Evolutionary conservation across 2,797 vertebrate genomes (phyloP).

Genomic region (Phyllotis vaccarum): DNA sequence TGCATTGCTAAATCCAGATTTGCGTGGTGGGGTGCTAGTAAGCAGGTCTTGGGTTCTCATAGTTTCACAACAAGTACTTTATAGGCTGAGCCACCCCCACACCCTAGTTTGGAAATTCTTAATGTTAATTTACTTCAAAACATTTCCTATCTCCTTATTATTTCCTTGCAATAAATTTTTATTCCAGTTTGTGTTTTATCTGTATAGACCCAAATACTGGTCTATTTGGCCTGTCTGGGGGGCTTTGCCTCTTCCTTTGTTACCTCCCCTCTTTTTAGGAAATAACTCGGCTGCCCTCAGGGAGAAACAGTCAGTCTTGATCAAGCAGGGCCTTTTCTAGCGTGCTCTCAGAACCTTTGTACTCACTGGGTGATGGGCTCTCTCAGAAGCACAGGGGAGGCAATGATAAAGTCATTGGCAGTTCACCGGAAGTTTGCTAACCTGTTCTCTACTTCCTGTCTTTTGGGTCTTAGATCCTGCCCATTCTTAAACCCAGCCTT

Average conservation of each 20-base stretch:
- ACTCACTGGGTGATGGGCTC: background rate
- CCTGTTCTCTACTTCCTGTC: background rate
- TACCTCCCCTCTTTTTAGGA: background rate
- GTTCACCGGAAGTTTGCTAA: background rate
- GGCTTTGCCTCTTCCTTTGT: background rate
- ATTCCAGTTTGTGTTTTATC: slow-evolving; percentile 10
- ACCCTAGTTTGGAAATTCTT: slow-evolving; percentile 18
- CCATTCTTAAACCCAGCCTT: background rate
- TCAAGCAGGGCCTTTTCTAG: background rate
- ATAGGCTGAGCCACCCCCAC: too few species aligned
- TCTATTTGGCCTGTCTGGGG: background rate
- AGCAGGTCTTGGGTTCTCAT: background rate
- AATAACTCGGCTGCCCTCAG: background rate
- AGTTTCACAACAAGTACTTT: background rate
- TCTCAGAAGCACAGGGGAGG: background rate
- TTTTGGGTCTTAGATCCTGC: background rate
- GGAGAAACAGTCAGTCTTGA: background rate
- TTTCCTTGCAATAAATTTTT: slow-evolving; percentile 20
- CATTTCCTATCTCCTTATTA: background rate
- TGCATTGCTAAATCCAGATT: background rate
- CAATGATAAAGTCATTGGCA: background rate
- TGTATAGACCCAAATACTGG: background rate
- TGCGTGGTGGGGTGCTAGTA: background rate
- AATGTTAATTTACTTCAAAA: slow-evolving; percentile 19
- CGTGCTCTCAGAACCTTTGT: background rate